These are phyloP conservation scores for Meta bourneti DNA, from an alignment of 2,888 invertebrate species.

Conservation along the genomic window DNA sequence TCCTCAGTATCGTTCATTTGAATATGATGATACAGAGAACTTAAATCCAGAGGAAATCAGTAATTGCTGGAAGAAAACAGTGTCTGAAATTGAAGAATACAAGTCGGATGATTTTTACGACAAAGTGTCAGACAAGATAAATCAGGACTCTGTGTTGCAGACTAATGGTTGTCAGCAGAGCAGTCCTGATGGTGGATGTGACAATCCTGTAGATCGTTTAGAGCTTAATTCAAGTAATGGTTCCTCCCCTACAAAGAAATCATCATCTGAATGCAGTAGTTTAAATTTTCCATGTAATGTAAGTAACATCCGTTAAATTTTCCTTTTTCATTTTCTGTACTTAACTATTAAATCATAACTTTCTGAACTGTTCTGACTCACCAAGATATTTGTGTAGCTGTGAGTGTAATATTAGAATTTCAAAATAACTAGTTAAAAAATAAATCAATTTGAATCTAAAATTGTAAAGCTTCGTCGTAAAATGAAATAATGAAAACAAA, in stretches of 20 bases:
- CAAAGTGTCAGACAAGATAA: conserved; percentile 67
- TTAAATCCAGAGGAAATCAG: conserved; percentile 86
- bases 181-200: conserved; percentile 84
- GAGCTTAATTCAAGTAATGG: conserved; percentile 80
- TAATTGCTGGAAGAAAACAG: conserved; percentile 92
- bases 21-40: conserved; percentile 82
- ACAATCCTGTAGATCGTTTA: conserved; percentile 84
- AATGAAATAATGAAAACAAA: too few relatives aligned
- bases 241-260: conserved; percentile 76
- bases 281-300: conserved; percentile 70
- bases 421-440: too few relatives aligned
- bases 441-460: too few relatives aligned
- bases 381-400: too few relatives aligned
- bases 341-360: background rate
- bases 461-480: too few relatives aligned
- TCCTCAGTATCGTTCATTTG: conserved; percentile 75
- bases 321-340: background rate
- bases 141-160: conserved; percentile 84
- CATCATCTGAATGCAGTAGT: conserved; percentile 68
- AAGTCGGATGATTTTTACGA: conserved; percentile 84
- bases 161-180: conserved; percentile 94
- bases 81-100: conserved; percentile 96
- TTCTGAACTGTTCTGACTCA: background rate
- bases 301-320: conserved; percentile 12
- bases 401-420: background rate